These are phyloP conservation scores for Anolis sagrei DNA, from an alignment of 2,113 vertebrate species.

Conservation along the genomic window DNA sequence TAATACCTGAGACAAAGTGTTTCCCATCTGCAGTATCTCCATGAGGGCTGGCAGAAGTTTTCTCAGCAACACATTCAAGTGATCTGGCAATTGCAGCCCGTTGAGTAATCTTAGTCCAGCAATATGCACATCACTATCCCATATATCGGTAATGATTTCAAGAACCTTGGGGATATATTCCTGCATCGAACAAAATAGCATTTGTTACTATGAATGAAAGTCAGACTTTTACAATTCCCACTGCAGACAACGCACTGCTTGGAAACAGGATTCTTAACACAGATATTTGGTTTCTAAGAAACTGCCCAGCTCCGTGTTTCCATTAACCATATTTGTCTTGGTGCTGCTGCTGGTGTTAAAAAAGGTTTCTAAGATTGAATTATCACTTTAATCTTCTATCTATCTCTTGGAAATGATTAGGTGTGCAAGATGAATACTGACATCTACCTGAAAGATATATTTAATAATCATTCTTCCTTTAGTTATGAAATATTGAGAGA, in stretches of 20 bases:
- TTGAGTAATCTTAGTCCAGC: conserved; percentile 68
- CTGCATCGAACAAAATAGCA: conserved; percentile 26
- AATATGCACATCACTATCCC: conserved; percentile 64
- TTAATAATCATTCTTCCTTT: background rate
- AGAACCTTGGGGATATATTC: conserved; percentile 64
- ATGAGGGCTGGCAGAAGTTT: conserved; percentile 67
- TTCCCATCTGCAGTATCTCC: conserved; percentile 66
- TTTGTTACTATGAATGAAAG: background rate
- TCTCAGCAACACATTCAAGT: conserved; percentile 52
- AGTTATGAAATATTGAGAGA: too few relatives aligned
- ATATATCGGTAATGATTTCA: conserved; percentile 61
- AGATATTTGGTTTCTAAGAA: background rate
- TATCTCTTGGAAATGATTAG: background rate
- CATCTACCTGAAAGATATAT: background rate
- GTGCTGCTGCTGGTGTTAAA: background rate
- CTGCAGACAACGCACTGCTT: background rate
- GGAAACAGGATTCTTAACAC: background rate
- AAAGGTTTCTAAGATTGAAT: background rate
- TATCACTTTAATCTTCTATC: background rate
- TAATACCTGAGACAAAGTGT: conserved; percentile 60
- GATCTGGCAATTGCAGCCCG: conserved; percentile 54
- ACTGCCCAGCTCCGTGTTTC: background rate
- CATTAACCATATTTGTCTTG: background rate
- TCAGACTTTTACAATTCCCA: background rate
- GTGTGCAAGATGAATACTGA: background rate